phyloP scores from a whole-genome alignment of 2,113 vertebrate species.

The Callipepla californica region DNA sequence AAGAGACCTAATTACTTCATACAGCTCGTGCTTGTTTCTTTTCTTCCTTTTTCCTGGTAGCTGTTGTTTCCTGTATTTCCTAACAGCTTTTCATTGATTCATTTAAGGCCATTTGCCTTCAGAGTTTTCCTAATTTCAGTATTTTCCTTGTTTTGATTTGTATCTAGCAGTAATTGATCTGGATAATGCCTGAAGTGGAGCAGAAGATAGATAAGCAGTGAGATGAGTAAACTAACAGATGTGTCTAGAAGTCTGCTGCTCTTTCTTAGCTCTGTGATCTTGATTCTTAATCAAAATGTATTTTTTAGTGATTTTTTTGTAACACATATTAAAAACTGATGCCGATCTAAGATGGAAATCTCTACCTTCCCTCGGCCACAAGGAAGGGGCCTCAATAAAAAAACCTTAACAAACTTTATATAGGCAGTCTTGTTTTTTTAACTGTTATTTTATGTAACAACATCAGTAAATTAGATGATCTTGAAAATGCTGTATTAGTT shows the following conservation, averaged over 20 bases:
- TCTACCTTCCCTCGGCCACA: too few relatives aligned
- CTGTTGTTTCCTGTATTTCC: background rate
- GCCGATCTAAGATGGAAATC: background rate
- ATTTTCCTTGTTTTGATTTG: background rate
- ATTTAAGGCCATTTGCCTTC: background rate
- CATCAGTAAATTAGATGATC: background rate
- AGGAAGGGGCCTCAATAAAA: background rate
- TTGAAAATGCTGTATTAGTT: background rate
- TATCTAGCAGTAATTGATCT: background rate
- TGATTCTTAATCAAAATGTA: background rate
- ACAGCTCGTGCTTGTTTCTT: rapidly evolving
- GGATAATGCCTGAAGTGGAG: background rate
- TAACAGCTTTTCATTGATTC: background rate
- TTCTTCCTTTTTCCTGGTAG: background rate
- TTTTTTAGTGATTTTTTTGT: background rate
- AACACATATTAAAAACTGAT: background rate
- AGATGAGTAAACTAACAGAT: background rate
- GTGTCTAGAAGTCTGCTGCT: background rate
- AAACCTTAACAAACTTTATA: background rate
- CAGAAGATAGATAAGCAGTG: background rate
- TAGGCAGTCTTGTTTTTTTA: background rate
- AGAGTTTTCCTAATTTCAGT: background rate
- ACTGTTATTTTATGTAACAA: background rate
- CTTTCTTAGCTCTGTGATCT: background rate
- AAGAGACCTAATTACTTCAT: background rate